These are phyloP conservation scores for Bhutanitis thaidina DNA, from an alignment of 2,888 invertebrate species.

Conservation along the genomic window DNA sequence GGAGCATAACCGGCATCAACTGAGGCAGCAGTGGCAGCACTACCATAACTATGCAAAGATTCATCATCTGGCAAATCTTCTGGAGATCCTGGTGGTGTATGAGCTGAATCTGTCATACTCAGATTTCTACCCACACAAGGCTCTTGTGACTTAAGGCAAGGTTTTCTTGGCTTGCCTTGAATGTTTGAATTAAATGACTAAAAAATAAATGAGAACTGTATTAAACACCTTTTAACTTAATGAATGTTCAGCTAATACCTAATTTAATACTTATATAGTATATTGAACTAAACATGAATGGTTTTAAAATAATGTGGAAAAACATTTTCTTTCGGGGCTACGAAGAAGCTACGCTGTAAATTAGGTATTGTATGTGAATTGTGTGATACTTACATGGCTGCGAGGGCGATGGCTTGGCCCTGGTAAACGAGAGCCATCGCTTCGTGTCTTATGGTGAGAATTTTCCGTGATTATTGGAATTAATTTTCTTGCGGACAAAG, in stretches of 20 bases:
- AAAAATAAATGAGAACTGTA: conserved; percentile 29
- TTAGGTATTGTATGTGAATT: neutral
- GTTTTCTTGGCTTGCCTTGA: conserved; percentile 58
- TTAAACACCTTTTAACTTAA: no score
- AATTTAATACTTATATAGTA: no score
- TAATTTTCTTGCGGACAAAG: conserved; percentile 72
- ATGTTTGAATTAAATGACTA: conserved; percentile 70
- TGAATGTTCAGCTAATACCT: no score
- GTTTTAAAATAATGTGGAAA: no score
- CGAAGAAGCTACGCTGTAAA: no score
- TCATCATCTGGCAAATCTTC: conserved; percentile 86
- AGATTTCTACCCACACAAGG: conserved; percentile 53
- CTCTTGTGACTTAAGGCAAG: conserved; percentile 60
- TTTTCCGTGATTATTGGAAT: conserved; percentile 83
- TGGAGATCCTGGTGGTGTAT: conserved; percentile 82
- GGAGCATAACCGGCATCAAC: conserved; percentile 92
- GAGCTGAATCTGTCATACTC: conserved; percentile 71
- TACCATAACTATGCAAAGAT: conserved; percentile 88
- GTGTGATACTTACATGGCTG: conserved; percentile 74
- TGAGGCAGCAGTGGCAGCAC: conserved; percentile 88
- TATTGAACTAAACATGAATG: no score
- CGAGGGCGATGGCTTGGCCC: conserved; percentile 76
- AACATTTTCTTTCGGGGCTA: no score
- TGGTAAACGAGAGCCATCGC: conserved; percentile 65
- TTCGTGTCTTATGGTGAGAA: conserved; percentile 66